Evolutionary conservation across 1,140 invertebrate species (phyloP).

Genomic region (Elymnias hypermnestra): DNA sequence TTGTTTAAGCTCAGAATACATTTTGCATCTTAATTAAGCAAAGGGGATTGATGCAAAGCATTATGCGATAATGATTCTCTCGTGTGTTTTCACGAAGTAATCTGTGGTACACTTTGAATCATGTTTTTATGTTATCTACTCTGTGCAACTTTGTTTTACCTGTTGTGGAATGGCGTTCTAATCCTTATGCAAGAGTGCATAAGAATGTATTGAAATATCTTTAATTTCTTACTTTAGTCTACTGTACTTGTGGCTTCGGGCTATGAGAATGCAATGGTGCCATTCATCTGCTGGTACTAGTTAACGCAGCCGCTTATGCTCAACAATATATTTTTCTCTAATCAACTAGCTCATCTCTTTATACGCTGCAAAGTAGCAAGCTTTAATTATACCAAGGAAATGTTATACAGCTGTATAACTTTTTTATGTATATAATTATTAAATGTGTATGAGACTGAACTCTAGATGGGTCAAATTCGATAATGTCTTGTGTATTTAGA

Average conservation of each 20-base stretch:
- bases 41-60: constrained; percentile 42
- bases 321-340: constrained; percentile 4
- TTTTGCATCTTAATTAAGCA: constrained; percentile 48
- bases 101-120: constrained; percentile 32
- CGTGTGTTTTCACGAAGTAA: constrained; percentile 46
- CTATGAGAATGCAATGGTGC: constrained; percentile 20
- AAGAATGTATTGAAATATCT: neutral
- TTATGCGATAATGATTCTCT: constrained; percentile 42
- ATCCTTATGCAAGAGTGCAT: constrained; percentile 8
- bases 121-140: constrained; percentile 33
- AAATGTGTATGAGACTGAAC: too few species aligned
- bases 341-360: neutral
- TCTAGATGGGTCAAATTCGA: too few species aligned
- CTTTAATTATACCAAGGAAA: too few species aligned
- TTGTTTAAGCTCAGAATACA: constrained; percentile 17
- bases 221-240: neutral
- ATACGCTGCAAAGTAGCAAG: neutral
- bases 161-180: too few species aligned
- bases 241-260: constrained; percentile 26
- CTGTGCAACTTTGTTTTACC: too few species aligned
- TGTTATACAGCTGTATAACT: too few species aligned
- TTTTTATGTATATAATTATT: neutral
- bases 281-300: constrained; percentile 20
- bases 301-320: constrained; percentile 2
- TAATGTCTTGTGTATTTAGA: too few species aligned